Base-by-base conservation (phyloP, 2,113 vertebrate species). In the Sus scrofa region DNA sequence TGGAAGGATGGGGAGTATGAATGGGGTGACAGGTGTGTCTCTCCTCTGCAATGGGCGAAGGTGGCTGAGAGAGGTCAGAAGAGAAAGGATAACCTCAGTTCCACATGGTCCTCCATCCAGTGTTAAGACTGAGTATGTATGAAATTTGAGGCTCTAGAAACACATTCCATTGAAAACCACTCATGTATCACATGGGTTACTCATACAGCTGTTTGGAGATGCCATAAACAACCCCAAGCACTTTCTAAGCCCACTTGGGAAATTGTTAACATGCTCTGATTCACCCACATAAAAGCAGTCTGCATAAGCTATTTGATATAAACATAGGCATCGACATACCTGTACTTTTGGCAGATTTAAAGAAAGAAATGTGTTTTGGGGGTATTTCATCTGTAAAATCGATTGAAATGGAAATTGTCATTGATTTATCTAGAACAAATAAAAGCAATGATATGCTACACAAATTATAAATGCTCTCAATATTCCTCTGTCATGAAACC, bases 401-500 rank as follows among this genome's bases (percentile, higher is more conserved):
- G 14, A n/a, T 86, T 92, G 62, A 79, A 86, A 78, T 65, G 16
- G 56, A 89, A 65, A 93, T 10, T 3, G 12, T 24, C n/a, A 89
- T 52, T 73, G 74, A 81, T 96, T 86, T 83, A 83, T 75, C 24
- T 70, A 73, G 83, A 95, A 88, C 54, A 91, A 96, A 92, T 91
- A 85, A 91, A 68, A 87, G 27, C 37, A 30, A 75, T 91, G 70
- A 44, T 73, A 37, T 89, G 68, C 26, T 70, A 79, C 86, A 78
- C 73, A 88, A 89, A 88, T 88, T 70, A 93, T 65, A 96, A 90
- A 94, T 82, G 79, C 19, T 81, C 20, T 88, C 62, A 44, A 10
- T 74, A 73, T 91, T 65, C 92, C 37, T 67, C 32, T n/a, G 44
- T 74, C 63, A 68, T 6, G 92, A 62, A 62, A 63, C 83, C 20